Conservation (phyloP, 2,797 vertebrate species). For the Prionace glauca region DNA sequence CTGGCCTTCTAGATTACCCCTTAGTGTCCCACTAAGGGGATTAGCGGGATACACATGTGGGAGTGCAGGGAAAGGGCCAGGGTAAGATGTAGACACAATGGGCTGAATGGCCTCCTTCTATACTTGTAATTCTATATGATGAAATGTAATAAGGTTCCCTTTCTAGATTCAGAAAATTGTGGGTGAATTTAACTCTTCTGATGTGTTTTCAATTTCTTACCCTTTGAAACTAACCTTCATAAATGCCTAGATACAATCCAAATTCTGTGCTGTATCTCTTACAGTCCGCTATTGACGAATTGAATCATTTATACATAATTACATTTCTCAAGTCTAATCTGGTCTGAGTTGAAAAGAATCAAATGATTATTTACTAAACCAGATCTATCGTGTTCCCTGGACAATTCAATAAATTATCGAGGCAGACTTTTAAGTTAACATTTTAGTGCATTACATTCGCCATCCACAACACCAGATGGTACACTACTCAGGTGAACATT, state of each 20-base stretch:
- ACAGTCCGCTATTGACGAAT: background rate
- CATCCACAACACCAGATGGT: conserved; percentile 30
- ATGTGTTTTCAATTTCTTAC: conserved; percentile 5
- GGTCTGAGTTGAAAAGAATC: background rate
- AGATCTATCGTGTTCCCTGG: background rate
- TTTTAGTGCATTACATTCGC: background rate
- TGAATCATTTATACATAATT: background rate
- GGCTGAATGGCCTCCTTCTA: too few relatives aligned
- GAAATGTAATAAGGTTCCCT: background rate
- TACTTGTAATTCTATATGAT: too few relatives aligned
- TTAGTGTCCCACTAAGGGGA: too few relatives aligned
- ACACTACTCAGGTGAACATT: conserved; percentile 27
- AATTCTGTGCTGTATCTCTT: background rate
- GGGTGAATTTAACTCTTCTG: background rate
- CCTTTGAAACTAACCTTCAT: background rate
- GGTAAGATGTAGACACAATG: too few relatives aligned
- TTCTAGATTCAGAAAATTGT: background rate
- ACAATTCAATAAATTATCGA: background rate
- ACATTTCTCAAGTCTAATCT: background rate
- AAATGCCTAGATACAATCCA: background rate
- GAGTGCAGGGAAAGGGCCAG: too few relatives aligned
- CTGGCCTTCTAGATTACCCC: too few relatives aligned
- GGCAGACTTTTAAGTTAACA: background rate
- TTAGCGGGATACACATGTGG: too few relatives aligned
- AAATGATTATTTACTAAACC: background rate